Percentiles rank a stretch among this genome's conserved stretches.
Evolutionary conservation across 1,140 invertebrate species (phyloP).

Genomic region (Pseudoatta argentina): DNA sequence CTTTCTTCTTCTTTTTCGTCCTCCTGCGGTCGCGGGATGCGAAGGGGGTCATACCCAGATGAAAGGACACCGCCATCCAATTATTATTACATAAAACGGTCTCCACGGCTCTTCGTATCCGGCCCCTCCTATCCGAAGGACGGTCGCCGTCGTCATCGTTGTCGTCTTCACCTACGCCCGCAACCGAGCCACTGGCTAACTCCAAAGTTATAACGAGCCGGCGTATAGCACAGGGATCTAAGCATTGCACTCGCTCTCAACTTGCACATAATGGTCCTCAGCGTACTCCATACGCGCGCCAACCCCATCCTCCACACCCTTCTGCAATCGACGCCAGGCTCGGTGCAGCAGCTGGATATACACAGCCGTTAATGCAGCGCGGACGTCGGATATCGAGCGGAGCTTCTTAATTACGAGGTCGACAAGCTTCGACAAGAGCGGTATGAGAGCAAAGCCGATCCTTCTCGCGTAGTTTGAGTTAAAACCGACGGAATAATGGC

Average conservation of each 20-base stretch:
- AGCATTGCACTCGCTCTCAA: slow-evolving; percentile 76
- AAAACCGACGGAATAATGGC: slow-evolving; percentile 68
- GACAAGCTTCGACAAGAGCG: slow-evolving; percentile 55
- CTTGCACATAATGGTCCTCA: slow-evolving; percentile 78
- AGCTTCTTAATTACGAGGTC: slow-evolving; percentile 79
- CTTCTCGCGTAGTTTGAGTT: slow-evolving; percentile 68
- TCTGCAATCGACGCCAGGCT: slow-evolving; percentile 56
- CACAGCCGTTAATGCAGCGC: slow-evolving; percentile 37
- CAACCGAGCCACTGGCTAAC: slow-evolving; percentile 82
- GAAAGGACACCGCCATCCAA: slow-evolving; percentile 85
- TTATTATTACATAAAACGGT: slow-evolving; percentile 85
- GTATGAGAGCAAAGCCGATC: slow-evolving; percentile 59
- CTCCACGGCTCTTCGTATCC: slow-evolving; percentile 74
- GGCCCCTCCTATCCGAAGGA: slow-evolving; percentile 51
- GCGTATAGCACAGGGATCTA: slow-evolving; percentile 63
- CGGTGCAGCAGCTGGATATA: slow-evolving; percentile 52
- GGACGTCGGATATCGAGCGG: slow-evolving; percentile 70
- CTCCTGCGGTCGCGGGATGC: slow-evolving; percentile 43
- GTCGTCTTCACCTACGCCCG: slow-evolving; percentile 79
- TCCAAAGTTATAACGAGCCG: slow-evolving; percentile 84
- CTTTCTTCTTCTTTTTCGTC: slow-evolving; percentile 63
- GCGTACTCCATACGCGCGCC: slow-evolving; percentile 63
- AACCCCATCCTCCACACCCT: slow-evolving; percentile 19
- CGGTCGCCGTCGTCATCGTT: slow-evolving; percentile 49
- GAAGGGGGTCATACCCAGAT: slow-evolving; percentile 70